Percentiles rank a stretch among this genome's conserved stretches.
Evolutionary conservation across 2,113 vertebrate genomes (phyloP).

Genomic region (Sturnira hondurensis): DNA sequence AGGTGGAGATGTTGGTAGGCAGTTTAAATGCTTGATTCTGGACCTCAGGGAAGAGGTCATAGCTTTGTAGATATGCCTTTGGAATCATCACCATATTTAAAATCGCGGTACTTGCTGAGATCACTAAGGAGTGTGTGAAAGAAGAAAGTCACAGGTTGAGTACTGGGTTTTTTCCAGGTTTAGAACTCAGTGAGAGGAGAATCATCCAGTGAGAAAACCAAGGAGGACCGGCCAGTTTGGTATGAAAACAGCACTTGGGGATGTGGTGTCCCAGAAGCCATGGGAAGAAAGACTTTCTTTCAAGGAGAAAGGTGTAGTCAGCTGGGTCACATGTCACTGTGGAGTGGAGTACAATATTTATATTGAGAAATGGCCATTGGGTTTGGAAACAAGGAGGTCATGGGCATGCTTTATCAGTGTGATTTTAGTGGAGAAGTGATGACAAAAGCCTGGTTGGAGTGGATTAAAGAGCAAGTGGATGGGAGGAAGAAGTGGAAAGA

Average conservation of each 20-base stretch:
- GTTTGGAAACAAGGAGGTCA: neutral
- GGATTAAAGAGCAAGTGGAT: neutral
- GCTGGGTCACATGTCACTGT: neutral
- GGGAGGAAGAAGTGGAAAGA: neutral
- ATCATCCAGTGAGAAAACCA: neutral
- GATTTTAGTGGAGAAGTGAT: neutral
- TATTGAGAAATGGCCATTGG: neutral
- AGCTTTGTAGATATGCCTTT: neutral
- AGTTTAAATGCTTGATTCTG: neutral
- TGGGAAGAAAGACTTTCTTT: neutral
- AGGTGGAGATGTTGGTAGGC: neutral
- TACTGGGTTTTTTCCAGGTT: neutral
- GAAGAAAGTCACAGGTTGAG: neutral
- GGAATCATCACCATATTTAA: neutral
- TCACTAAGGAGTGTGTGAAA: neutral
- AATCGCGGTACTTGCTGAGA: neutral
- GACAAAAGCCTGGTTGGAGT: neutral
- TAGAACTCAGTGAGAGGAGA: neutral
- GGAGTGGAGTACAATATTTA: neutral
- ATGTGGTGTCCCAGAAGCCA: neutral
- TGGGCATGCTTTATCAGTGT: neutral
- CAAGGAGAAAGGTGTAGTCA: neutral
- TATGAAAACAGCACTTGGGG: neutral
- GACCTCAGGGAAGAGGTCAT: neutral
- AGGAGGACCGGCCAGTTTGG: neutral